Percentiles rank a stretch among this genome's conserved stretches.
Evolutionary conservation across 2,113 vertebrate genomes (phyloP).

Genomic region (Hydropotes inermis): DNA sequence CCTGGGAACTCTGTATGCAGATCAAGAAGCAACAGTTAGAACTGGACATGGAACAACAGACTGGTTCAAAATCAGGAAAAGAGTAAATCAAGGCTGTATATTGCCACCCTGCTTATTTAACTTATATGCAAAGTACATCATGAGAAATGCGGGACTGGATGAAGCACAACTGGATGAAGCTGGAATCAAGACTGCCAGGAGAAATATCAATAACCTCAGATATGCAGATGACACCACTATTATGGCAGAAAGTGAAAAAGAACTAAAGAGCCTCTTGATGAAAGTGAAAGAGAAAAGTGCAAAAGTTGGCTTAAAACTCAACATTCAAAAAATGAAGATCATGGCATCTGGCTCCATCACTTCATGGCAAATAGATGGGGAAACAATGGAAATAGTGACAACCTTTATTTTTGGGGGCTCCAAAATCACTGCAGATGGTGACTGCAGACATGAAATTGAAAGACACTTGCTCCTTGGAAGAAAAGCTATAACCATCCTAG

Average conservation of each 20-base stretch:
- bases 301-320: not conserved
- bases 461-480: not conserved
- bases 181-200: not conserved
- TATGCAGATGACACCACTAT: not conserved
- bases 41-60: not conserved
- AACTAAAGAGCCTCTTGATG: not conserved
- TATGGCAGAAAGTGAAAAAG: not conserved
- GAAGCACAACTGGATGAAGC: not conserved
- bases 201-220: not conserved
- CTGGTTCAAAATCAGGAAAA: accelerated
- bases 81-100: not conserved
- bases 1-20: not conserved
- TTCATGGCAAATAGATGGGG: not conserved
- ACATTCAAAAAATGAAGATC: not conserved
- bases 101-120: not conserved
- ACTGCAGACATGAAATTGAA: not conserved
- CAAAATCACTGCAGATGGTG: not conserved
- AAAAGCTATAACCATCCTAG: not conserved
- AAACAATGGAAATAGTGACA: not conserved
- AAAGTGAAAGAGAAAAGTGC: not conserved
- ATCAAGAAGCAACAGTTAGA: not conserved
- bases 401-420: not conserved
- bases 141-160: not conserved
- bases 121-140: not conserved
- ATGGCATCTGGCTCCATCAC: not conserved